Evolutionary conservation across 2,888 invertebrate species (phyloP).

Genomic region (Ditula angustiorana): DNA sequence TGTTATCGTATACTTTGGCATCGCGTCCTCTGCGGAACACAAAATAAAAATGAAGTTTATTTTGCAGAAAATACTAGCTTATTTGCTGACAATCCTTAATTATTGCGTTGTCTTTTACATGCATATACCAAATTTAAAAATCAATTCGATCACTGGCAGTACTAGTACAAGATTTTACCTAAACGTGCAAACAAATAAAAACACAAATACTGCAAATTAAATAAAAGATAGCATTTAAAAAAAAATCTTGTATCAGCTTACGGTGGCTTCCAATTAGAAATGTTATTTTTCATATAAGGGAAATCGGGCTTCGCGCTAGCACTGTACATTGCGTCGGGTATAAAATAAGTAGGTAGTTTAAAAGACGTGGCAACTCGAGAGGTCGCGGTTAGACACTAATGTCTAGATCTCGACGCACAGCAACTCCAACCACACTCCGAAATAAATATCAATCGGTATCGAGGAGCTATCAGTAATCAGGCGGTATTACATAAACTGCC

Average conservation of each 20-base stretch:
- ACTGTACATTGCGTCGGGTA: constrained; percentile 9
- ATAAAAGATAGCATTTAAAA: neutral
- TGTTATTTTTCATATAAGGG: constrained; percentile 9
- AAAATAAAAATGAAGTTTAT: too few species aligned
- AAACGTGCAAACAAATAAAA: too few species aligned
- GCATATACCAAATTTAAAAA: too few species aligned
- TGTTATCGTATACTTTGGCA: constrained; percentile 85
- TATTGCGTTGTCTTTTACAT: too few species aligned
- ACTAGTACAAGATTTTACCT: too few species aligned
- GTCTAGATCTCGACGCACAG: constrained; percentile 14
- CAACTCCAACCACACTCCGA: constrained; percentile 3
- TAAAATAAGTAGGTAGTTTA: neutral
- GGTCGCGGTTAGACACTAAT: constrained; percentile 6
- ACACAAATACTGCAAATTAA: too few species aligned
- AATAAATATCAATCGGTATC: constrained; percentile 1
- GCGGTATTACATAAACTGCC: neutral
- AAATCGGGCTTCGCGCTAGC: constrained; percentile 18
- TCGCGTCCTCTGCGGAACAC: constrained; percentile 42
- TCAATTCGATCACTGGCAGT: too few species aligned
- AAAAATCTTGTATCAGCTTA: constrained; percentile 5
- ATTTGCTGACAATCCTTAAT: too few species aligned
- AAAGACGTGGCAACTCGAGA: neutral
- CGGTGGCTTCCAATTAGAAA: constrained; percentile 29
- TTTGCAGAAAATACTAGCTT: too few species aligned
- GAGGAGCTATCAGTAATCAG: constrained; percentile 12